A percentile compares a stretch with the other conserved stretches of the same genome.
phyloP scores from a whole-genome alignment of 92 coral and sea anemone genomes.

The Heteractis magnifica region DNA sequence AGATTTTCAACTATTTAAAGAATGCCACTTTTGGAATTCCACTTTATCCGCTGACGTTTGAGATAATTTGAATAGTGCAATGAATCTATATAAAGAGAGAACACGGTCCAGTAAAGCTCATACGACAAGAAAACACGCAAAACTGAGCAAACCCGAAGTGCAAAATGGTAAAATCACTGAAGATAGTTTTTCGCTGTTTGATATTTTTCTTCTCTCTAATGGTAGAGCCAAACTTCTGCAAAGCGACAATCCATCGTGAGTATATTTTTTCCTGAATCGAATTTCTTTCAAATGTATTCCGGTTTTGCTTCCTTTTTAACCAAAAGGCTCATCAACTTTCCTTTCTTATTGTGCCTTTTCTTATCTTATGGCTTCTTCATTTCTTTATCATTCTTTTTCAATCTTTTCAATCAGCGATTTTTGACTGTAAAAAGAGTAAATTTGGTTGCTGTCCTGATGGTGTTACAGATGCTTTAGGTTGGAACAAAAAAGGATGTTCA shows the following conservation, averaged over 20 bases:
- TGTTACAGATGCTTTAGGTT: constrained; percentile 18
- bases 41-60: background rate
- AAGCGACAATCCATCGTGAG: background rate
- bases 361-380: background rate
- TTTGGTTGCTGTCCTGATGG: constrained; percentile 31
- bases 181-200: background rate
- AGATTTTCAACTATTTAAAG: constrained; percentile 11
- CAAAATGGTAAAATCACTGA: background rate
- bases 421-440: constrained; percentile 11
- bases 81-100: background rate
- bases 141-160: background rate
- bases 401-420: background rate
- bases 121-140: background rate
- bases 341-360: background rate
- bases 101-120: background rate
- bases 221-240: background rate
- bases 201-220: background rate
- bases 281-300: too few relatives aligned
- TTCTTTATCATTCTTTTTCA: background rate
- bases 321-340: background rate
- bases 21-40: background rate
- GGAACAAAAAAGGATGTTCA: constrained; percentile 23
- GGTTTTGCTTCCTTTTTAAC: background rate
- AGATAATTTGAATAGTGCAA: background rate
- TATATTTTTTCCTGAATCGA: background rate